These are phyloP conservation scores for Tricholauxania praeusta DNA, from an alignment of 2,888 invertebrate genomes.

Conservation along the genomic window DNA sequence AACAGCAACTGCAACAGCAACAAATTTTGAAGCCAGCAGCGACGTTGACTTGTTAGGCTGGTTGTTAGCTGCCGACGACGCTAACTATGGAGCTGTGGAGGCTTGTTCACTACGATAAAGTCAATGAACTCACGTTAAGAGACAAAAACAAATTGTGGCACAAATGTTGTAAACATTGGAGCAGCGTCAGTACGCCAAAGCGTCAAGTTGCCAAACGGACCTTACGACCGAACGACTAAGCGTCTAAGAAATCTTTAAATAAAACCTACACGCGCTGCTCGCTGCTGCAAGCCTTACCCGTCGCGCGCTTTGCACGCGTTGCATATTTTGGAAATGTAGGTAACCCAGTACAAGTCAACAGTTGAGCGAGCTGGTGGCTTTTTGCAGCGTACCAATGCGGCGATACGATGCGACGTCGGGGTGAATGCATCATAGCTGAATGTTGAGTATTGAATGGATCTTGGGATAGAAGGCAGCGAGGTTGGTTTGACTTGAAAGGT, in stretches of 20 bases:
- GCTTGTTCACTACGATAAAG: slow-evolving; percentile 36
- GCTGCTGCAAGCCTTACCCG: not conserved
- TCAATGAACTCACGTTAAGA: slow-evolving; percentile 40
- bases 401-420: slow-evolving; percentile 2
- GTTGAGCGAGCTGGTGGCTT: not conserved
- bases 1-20: not conserved
- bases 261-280: slow-evolving; percentile 9
- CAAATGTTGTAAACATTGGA: slow-evolving; percentile 10
- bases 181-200: slow-evolving; percentile 12
- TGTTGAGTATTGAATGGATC: too few relatives aligned
- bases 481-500: not conserved
- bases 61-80: not conserved
- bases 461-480: slow-evolving; percentile 8
- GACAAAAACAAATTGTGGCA: slow-evolving; percentile 30
- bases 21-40: too few relatives aligned
- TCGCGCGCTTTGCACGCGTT: not conserved
- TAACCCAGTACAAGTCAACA: slow-evolving; percentile 35
- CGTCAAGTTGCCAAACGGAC: not conserved
- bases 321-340: slow-evolving; percentile 37
- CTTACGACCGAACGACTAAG: not conserved
- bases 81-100: slow-evolving; percentile 21
- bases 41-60: not conserved
- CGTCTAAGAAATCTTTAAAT: not conserved
- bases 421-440: not conserved
- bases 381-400: not conserved